These are phyloP conservation scores for Megaceryle alcyon DNA, from an alignment of 2,797 vertebrate genomes.

Conservation along the genomic window DNA sequence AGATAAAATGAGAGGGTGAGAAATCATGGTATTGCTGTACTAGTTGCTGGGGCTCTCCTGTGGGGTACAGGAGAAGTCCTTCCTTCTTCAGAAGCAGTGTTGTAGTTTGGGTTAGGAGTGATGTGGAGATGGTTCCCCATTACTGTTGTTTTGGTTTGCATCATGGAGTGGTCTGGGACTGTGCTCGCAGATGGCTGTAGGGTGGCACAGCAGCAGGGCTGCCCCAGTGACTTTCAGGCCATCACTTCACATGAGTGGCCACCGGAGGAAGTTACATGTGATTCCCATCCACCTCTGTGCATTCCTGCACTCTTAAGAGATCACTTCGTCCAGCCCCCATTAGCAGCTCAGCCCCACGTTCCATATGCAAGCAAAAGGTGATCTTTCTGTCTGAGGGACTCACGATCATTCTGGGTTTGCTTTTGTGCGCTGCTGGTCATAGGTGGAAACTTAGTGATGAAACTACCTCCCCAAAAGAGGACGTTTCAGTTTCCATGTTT, in stretches of 20 bases:
- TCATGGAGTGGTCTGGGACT: neutral
- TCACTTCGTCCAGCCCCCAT: neutral
- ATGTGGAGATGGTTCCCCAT: rapidly evolving
- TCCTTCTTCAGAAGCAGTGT: neutral
- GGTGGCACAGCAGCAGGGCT: rapidly evolving
- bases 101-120: neutral
- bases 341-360: neutral
- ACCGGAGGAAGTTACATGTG: neutral
- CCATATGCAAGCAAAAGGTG: neutral
- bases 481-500: neutral
- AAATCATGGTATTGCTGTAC: rapidly evolving
- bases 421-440: neutral
- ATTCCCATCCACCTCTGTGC: neutral
- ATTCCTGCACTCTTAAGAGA: neutral
- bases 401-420: neutral
- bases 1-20: neutral
- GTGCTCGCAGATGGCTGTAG: rapidly evolving
- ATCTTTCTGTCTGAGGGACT: neutral
- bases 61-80: neutral
- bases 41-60: neutral
- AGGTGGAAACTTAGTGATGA: neutral
- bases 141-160: neutral
- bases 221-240: neutral
- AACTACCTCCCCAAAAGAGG: neutral
- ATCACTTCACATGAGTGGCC: rapidly evolving